Evolutionary conservation across 2,113 vertebrate species (phyloP), one percentile per base, ranked within the genome.

Genomic region (Rhinoderma darwinii): DNA sequence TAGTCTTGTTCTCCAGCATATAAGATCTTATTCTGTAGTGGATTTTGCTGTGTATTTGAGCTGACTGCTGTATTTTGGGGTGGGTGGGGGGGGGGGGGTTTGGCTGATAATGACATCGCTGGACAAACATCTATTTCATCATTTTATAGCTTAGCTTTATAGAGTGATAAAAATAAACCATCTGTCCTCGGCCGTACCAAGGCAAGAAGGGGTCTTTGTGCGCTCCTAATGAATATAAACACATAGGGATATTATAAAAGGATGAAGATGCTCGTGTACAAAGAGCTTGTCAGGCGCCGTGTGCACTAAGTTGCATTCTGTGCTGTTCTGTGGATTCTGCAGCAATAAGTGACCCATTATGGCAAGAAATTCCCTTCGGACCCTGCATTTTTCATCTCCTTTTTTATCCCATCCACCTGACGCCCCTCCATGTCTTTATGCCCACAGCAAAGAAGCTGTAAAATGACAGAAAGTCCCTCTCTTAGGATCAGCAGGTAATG

Each of bases 111-210:
- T 80, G 66, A 39, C 76, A 80, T 70, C 47, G 61, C 84, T 70
- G 84, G 76, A 86, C 84, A 86, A 51, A 86, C 75, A 86, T 39
- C 63, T 81, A 86, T 81, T 82, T 81, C 85, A 81, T 86, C 50
- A 74, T 86, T 86, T 86, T 82, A 86, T 82, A 86, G 85, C 50
- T 37, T 74, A 81, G 85, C 79, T 86, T 86, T 86, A 86, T 81
- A 73, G 85, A 50, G 85, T 86, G 85, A 86, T 86, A 86, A 86
- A 86, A 86, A 86, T 68, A 86, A 81, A 86, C 85, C 85, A 86
- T 86, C 85, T 86, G 85, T 70, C 85, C 66, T 44, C 68, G 56
- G 37, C 50, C 61, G 78, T 37, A 79, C 35, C 76, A 54, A 70
- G 47, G 84, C 75, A 80, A 80, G 73, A 54, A 79, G 44, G 75